phyloP scores from a whole-genome alignment of 1,140 invertebrate species.

The Orius insidiosus region DNA sequence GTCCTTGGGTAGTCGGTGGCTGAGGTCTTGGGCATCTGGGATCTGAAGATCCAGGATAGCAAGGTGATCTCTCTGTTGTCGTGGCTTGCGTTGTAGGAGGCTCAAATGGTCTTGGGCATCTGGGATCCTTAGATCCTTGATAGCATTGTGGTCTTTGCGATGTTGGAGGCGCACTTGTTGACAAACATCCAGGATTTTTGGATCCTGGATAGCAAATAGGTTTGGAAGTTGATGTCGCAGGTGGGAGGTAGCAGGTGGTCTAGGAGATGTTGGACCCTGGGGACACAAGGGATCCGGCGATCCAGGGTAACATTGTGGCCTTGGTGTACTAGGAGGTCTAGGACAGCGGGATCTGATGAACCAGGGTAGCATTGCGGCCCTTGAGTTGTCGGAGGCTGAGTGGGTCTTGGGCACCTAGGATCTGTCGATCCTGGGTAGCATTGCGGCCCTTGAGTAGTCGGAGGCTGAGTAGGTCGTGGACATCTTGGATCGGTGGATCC shows the following conservation, averaged over 20 bases:
- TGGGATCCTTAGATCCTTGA: constrained; percentile 24
- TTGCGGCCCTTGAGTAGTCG: constrained; percentile 5
- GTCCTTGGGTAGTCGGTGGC: constrained; percentile 19
- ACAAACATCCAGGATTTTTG: constrained; percentile 24
- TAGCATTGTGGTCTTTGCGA: constrained; percentile 18
- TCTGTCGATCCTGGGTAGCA: constrained; percentile 23
- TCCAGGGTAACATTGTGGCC: constrained; percentile 25
- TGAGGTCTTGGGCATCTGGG: constrained; percentile 22
- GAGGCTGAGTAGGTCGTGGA: constrained; percentile 21
- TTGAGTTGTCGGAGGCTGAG: constrained; percentile 16
- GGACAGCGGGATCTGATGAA: constrained; percentile 22
- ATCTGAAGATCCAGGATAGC: constrained; percentile 27
- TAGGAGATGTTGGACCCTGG: constrained; percentile 15
- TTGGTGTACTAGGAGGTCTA: constrained; percentile 21
- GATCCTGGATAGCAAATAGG: constrained; percentile 22
- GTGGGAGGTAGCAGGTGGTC: constrained; percentile 16
- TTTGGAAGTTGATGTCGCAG: constrained; percentile 15
- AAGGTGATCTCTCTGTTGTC: constrained; percentile 20
- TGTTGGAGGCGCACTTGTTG: constrained; percentile 17
- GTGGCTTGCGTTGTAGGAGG: constrained; percentile 20
- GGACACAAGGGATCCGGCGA: constrained; percentile 26
- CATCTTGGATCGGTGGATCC: constrained; percentile 25
- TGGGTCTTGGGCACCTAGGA: constrained; percentile 23
- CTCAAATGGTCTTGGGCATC: constrained; percentile 24
- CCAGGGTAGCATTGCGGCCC: constrained; percentile 27